phyloP scores from a whole-genome alignment of 1,140 invertebrate genomes.

The Diachasma alloeum region DNA sequence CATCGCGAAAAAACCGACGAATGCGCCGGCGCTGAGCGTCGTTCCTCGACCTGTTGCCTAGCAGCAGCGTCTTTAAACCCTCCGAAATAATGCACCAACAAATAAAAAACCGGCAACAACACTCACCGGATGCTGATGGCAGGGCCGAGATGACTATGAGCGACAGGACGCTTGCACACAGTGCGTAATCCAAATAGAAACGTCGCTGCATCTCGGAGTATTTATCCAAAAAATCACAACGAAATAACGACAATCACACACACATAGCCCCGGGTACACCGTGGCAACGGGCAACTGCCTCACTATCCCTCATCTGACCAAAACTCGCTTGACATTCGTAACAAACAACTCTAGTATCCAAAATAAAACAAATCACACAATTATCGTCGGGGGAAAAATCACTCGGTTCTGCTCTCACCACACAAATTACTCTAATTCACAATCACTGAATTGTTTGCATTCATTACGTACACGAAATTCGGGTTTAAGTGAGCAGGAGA shows the following conservation, averaged over 20 bases:
- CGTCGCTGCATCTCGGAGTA: conserved; percentile 19
- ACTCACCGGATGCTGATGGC: conserved; percentile 20
- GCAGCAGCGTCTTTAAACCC: conserved; percentile 31
- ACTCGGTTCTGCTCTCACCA: too few species aligned
- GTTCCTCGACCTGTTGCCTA: conserved; percentile 55
- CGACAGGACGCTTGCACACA: not conserved
- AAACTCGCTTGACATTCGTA: not conserved
- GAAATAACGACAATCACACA: conserved; percentile 38
- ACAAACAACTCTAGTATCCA: not conserved
- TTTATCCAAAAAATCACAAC: conserved; percentile 40
- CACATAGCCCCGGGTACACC: conserved; percentile 58
- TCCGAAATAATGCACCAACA: not conserved
- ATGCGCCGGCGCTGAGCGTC: conserved; percentile 56
- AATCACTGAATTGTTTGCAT: conserved; percentile 38
- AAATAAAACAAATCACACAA: not conserved
- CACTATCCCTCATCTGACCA: conserved; percentile 53
- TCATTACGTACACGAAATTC: conserved; percentile 15
- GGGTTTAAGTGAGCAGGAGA: conserved; percentile 18
- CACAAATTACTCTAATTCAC: not conserved
- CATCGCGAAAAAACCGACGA: not conserved
- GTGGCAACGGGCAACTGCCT: conserved; percentile 39
- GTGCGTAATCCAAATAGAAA: conserved; percentile 22
- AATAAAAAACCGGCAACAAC: not conserved
- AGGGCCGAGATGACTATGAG: not conserved
- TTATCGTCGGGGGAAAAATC: not conserved